A percentile compares a stretch with the other conserved stretches of the same genome.
Evolutionary conservation across 2,888 invertebrate species (phyloP).

Genomic region (Caenorhabditis zanzibari): DNA sequence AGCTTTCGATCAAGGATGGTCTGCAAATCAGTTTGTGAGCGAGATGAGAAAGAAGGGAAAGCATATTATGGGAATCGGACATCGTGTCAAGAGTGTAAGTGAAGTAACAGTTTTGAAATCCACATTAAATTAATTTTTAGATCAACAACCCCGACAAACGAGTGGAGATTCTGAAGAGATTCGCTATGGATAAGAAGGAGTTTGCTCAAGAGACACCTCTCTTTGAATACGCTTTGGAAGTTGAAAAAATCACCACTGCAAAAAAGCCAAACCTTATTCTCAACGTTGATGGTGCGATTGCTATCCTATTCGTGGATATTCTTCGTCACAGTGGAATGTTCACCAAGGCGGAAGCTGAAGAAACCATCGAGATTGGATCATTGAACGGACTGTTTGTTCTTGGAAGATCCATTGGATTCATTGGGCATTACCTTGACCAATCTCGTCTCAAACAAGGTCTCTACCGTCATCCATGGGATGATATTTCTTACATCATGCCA

Average conservation of each 20-base stretch:
- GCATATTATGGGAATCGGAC: constrained; percentile 99
- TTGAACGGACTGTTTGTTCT: constrained; percentile 98
- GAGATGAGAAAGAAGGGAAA: constrained; percentile 97
- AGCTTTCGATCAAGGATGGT: constrained; percentile 90
- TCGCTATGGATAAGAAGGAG: constrained; percentile 92
- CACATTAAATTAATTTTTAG: constrained; percentile 76
- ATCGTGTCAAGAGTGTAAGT: constrained; percentile 89
- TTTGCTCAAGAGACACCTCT: constrained; percentile 91
- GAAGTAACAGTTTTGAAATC: too few relatives aligned
- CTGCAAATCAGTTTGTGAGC: constrained; percentile 98
- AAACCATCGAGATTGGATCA: constrained; percentile 97
- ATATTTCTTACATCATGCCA: constrained; percentile 93
- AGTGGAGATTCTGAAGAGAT: constrained; percentile 95
- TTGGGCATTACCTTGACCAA: constrained; percentile 98
- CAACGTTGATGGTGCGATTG: constrained; percentile 99
- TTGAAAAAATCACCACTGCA: constrained; percentile 98
- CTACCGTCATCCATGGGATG: constrained; percentile 99
- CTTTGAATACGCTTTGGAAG: constrained; percentile 96
- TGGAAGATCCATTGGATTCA: constrained; percentile 98
- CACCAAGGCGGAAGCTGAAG: constrained; percentile 93
- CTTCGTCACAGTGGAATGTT: constrained; percentile 88
- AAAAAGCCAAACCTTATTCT: constrained; percentile 99
- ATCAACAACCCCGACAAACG: constrained; percentile 99
- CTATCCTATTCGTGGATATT: constrained; percentile 97
- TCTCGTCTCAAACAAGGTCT: constrained; percentile 98